These are phyloP conservation scores for Sylvia atricapilla DNA, from an alignment of 2,113 vertebrate genomes.

Conservation along the genomic window DNA sequence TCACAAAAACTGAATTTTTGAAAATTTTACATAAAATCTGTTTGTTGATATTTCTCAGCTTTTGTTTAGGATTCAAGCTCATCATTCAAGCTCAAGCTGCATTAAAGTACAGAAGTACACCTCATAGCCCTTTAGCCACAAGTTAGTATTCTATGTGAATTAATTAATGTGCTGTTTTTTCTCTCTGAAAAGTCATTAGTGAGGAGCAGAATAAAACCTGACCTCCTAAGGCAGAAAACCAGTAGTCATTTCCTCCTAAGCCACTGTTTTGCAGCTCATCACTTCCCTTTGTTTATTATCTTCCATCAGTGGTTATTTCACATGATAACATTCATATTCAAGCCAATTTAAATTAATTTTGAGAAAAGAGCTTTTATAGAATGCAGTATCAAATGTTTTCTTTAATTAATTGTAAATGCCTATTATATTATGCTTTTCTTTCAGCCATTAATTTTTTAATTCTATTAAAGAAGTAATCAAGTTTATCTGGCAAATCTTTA, in stretches of 20 bases:
- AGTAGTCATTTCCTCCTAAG: neutral
- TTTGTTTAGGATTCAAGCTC: neutral
- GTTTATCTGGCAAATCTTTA: neutral
- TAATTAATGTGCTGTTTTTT: neutral
- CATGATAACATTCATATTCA: neutral
- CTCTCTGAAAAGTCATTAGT: neutral
- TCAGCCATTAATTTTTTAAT: slow-evolving; percentile 12
- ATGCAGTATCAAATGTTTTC: neutral
- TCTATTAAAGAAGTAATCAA: slow-evolving; percentile 19
- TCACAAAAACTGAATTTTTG: neutral
- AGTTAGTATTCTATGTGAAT: neutral
- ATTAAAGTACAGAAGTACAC: neutral
- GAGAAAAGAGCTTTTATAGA: neutral
- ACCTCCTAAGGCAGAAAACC: neutral
- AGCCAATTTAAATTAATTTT: slow-evolving; percentile 43
- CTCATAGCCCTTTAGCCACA: neutral
- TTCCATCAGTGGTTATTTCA: slow-evolving; percentile 1
- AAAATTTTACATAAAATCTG: neutral
- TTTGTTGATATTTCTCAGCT: neutral
- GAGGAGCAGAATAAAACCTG: neutral
- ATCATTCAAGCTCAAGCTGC: too few relatives aligned
- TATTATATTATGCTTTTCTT: neutral
- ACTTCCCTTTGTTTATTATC: slow-evolving; percentile 15
- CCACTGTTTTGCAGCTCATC: neutral
- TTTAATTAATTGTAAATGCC: slow-evolving; percentile 19